Conservation (phyloP, 1,140 invertebrate species). For the Wasmannia auropunctata region DNA sequence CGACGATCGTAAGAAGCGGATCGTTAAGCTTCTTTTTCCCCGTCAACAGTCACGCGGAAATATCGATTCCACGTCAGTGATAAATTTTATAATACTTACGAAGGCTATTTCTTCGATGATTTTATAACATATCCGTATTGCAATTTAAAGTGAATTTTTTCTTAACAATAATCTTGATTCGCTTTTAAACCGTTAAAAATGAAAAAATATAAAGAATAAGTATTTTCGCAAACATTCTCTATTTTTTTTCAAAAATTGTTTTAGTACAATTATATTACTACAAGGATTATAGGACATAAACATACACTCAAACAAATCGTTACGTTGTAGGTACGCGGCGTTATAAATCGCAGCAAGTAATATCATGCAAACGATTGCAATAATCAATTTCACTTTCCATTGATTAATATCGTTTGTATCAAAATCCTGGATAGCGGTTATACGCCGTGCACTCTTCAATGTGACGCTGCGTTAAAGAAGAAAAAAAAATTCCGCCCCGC, state of each 20-base stretch:
- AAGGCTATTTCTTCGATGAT: neutral
- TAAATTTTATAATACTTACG: neutral
- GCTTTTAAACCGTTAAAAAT: neutral
- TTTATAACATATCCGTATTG: neutral
- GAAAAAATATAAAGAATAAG: neutral
- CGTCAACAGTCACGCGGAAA: neutral
- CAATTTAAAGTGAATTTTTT: neutral
- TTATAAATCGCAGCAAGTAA: neutral
- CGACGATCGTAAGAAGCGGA: constrained; percentile 22
- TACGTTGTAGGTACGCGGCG: neutral
- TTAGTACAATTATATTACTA: neutral
- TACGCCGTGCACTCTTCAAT: neutral
- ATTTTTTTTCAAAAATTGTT: neutral
- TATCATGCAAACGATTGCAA: neutral
- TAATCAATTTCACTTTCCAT: constrained; percentile 22
- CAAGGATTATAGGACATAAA: neutral
- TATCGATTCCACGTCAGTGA: neutral
- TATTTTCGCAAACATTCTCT: neutral
- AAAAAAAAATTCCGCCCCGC: constrained; percentile 33
- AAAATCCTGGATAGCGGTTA: neutral
- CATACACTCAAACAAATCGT: neutral
- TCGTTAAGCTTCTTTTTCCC: constrained; percentile 31
- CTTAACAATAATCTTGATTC: too few relatives aligned
- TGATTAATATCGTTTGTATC: neutral
- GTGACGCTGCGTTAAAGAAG: constrained; percentile 10